Base-by-base conservation (phyloP, 2,888 invertebrate genomes). In the Cheilosia scutellata region DNA sequence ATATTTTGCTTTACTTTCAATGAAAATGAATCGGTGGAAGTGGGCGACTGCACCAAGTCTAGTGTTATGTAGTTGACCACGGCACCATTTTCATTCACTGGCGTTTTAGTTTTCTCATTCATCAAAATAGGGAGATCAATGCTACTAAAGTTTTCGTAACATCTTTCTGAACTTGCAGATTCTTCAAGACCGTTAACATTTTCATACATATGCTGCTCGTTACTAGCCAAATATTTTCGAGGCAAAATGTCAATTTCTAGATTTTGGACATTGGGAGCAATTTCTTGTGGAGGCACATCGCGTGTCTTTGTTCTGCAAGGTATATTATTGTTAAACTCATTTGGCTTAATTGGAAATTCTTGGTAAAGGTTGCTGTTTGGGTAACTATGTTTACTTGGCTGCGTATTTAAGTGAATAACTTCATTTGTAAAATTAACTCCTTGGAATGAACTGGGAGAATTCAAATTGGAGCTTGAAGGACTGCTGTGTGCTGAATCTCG, bases 351-450 rank as follows among this genome's bases (percentile, higher is more conserved):
- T 5, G 94, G 94, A 89, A 94, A 94, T 78, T 94, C 94, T 88
- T 94, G 94, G 89, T 94, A 95, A 2, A 94, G 91, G 91, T 94
- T 94, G 49, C 94, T 89, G 57, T 89, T 91, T 90, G 68, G 91
- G 88, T 89, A 93, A 89, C 78, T 93, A 90, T 40, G 93, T 89
- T 53, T 84, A n/a, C 62, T 77, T 20, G 79, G 53, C 20, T 88
- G 88, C 16, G 80, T 57, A 16, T 93, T 90, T 49, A 94, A 89
- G 1, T 94, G 93, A 91, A 93, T 94, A 0, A 94, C 93, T 89
- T 94, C 94, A 53, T 94, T 90, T 78, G 94, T 93, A 86, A 94
- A 93, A 65, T 93, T 93, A 25, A 90, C 87, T 91, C 94, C 94
- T 31, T 94, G 94, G 51, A 94, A 93, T 6, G 94, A 94, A 47